Base-by-base conservation (phyloP, 2,113 vertebrate species). In the Lucifuga dentata region DNA sequence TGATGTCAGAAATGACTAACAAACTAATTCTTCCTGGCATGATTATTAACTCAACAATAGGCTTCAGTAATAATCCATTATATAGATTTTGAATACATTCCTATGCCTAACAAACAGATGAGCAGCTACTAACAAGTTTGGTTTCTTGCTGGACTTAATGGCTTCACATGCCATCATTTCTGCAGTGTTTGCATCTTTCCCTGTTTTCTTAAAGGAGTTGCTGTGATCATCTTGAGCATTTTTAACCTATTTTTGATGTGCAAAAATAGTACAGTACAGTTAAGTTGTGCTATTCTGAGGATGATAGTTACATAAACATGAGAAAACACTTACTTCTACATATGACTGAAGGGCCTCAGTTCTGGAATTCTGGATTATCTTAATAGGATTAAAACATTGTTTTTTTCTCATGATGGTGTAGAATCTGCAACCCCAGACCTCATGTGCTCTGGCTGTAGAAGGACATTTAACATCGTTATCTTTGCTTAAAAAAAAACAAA, bases 311-410 rank as follows among this genome's bases (percentile, higher is more conserved):
- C 3, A 39, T n/a, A 23, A 56, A 21, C 12, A n/a, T 17, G 19
- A 15, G 44, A 70, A 60, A 73, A 39, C 12, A 35, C 11, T 12
- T 0, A 19, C 69, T 52, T 61, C 13, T 43, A 63, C 68, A 66
- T 70, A 66, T 75, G 57, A 79, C 64, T 64, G n/a, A 36, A 65
- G 24, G 12, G 49, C 32, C 56, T 36, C 19, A 70, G 20, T 23
- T 13, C 26, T 66, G 76, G 80, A 85, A 87, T 89, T 80, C 29
- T 17, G 70, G 81, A 88, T 91, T 88, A 87, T 64, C 9, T 43
- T 86, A 86, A 90, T 85, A 80, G 70, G 85, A 92, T 90, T 88
- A 86, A 71, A 72, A 78, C 45, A 62, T 86, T 41, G 29, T 29
- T 58, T 41, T 53, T 69, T 36, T 68, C 21, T 62, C 65, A 68